Evolutionary conservation across 2,888 invertebrate genomes (phyloP).

Genomic region (Drosophila atroscutellata): DNA sequence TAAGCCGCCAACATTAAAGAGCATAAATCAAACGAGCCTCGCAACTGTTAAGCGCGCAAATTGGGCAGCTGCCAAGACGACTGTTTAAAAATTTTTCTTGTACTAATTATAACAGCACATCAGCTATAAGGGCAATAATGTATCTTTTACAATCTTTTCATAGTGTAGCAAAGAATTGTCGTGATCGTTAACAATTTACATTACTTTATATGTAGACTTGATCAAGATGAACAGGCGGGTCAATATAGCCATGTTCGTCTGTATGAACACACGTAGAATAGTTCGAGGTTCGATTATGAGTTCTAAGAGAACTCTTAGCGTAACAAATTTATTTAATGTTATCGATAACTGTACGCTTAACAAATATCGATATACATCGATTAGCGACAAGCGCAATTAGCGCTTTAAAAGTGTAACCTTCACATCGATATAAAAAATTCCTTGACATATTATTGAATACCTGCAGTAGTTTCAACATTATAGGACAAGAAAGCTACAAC

Average conservation of each 20-base stretch:
- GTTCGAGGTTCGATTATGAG: background rate
- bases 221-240: background rate
- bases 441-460: background rate
- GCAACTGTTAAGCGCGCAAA: slow-evolving; percentile 30
- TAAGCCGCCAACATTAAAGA: slow-evolving; percentile 58
- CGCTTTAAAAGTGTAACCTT: background rate
- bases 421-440: background rate
- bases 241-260: background rate
- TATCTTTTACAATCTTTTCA: background rate
- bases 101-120: background rate
- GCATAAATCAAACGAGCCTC: slow-evolving; percentile 61
- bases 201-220: background rate
- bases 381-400: background rate
- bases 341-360: background rate
- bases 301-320: background rate
- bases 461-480: background rate
- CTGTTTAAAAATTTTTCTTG: slow-evolving; percentile 36
- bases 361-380: background rate
- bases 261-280: background rate
- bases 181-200: background rate
- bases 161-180: background rate
- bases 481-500: too few species aligned
- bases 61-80: slow-evolving; percentile 32
- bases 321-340: background rate
- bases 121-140: background rate